A percentile compares a stretch with the other conserved stretches of the same genome.
These are phyloP conservation scores for Podarcis raffonei DNA, from an alignment of 2,113 vertebrate species.

Conservation along the genomic window DNA sequence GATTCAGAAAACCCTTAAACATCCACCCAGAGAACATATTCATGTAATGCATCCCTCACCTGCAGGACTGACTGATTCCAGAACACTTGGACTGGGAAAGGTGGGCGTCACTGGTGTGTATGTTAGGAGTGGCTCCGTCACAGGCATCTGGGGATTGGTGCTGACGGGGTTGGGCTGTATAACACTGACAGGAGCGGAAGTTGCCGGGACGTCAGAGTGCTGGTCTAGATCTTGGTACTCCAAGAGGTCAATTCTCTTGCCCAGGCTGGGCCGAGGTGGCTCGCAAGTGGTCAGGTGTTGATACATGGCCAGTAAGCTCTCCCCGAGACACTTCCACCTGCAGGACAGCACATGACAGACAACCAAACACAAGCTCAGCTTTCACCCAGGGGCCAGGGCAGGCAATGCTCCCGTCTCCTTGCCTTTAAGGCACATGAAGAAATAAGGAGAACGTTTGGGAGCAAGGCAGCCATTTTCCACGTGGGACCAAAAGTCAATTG, in stretches of 20 bases:
- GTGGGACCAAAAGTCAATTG: background rate
- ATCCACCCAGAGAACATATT: no score
- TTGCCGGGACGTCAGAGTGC: constrained; percentile 73
- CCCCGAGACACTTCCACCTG: constrained; percentile 95
- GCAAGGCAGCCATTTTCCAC: background rate
- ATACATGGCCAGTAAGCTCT: constrained; percentile 92
- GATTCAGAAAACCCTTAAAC: background rate
- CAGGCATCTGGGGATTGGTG: constrained; percentile 69
- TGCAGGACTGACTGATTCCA: constrained; percentile 78
- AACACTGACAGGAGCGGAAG: constrained; percentile 77
- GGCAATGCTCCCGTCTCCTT: no score
- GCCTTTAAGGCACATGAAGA: background rate
- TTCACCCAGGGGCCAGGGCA: background rate
- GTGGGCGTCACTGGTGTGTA: constrained; percentile 58
- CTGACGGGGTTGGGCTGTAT: constrained; percentile 79
- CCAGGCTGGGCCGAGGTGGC: constrained; percentile 88
- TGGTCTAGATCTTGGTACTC: constrained; percentile 86
- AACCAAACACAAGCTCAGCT: background rate
- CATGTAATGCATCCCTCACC: constrained; percentile 72
- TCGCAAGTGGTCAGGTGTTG: constrained; percentile 90
- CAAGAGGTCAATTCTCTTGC: constrained; percentile 88
- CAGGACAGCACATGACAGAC: accelerated
- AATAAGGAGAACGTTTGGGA: background rate
- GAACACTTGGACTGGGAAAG: constrained; percentile 71
- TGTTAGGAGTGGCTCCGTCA: constrained; percentile 69